Conservation (phyloP, 2,113 vertebrate species). For the Penelope pileata region DNA sequence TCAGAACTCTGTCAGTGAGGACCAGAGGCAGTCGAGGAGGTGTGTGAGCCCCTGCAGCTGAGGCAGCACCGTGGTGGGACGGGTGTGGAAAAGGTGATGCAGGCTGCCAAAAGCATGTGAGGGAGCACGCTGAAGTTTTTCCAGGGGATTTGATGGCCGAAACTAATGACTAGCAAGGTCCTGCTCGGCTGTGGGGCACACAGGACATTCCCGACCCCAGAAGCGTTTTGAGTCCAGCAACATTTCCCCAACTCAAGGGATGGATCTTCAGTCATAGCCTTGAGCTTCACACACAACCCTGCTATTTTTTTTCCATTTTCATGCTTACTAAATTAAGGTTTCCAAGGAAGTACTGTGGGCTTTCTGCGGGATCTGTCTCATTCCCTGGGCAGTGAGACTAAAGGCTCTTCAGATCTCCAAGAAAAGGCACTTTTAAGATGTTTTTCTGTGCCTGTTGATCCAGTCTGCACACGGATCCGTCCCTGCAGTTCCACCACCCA, state of each 20-base stretch:
- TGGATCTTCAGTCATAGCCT: background rate
- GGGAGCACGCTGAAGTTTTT: background rate
- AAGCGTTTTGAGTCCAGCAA: background rate
- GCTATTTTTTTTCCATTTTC: background rate
- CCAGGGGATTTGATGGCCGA: background rate
- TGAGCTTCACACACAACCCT: background rate
- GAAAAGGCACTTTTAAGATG: slow-evolving; percentile 28
- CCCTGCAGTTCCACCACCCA: slow-evolving; percentile 23
- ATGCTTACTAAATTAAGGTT: background rate
- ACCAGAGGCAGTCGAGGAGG: background rate
- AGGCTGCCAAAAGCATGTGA: background rate
- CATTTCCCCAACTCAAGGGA: background rate
- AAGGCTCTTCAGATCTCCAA: slow-evolving; percentile 12
- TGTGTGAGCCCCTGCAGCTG: background rate
- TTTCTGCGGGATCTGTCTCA: slow-evolving; percentile 9
- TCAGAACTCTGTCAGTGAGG: background rate
- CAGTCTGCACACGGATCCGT: background rate
- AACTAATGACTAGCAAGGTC: background rate
- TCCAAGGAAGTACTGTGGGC: background rate
- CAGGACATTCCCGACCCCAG: background rate
- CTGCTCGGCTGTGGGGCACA: background rate
- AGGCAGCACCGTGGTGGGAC: background rate
- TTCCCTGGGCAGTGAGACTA: slow-evolving; percentile 2
- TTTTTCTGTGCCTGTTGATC: slow-evolving; percentile 12
- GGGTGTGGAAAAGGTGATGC: background rate